A percentile compares a stretch with the other conserved stretches of the same genome.
Conservation (phyloP, 2,888 invertebrate genomes). For the Phyllotreta striolata region DNA sequence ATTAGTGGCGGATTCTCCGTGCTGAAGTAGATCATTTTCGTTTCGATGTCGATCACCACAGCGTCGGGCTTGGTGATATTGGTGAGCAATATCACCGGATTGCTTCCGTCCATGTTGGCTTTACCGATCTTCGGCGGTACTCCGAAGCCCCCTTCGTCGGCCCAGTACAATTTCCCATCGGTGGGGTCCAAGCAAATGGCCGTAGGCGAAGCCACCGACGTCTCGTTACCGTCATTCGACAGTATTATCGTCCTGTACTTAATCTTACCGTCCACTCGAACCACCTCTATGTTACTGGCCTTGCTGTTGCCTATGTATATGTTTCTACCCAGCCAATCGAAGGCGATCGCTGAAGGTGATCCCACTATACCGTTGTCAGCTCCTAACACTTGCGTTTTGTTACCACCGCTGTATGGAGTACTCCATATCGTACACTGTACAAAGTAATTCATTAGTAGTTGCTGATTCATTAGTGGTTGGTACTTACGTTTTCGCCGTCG, state of each 20-base stretch:
- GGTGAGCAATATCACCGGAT: constrained; percentile 76
- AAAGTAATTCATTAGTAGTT: constrained; percentile 21
- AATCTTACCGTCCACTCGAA: constrained; percentile 84
- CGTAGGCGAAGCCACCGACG: constrained; percentile 87
- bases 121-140: constrained; percentile 89
- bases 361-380: constrained; percentile 87
- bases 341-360: constrained; percentile 89
- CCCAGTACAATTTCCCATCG: constrained; percentile 96
- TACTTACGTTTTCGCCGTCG: constrained; percentile 71
- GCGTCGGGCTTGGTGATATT: constrained; percentile 80
- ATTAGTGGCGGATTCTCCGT: constrained; percentile 78
- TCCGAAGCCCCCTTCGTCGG: constrained; percentile 92
- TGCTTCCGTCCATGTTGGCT: constrained; percentile 93
- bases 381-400: constrained; percentile 83
- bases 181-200: constrained; percentile 89
- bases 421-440: constrained; percentile 85
- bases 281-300: constrained; percentile 90
- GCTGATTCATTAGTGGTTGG: constrained; percentile 1
- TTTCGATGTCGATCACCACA: constrained; percentile 83
- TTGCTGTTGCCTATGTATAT: constrained; percentile 89
- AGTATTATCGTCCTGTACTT: constrained; percentile 86
- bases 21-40: constrained; percentile 88
- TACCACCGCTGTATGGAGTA: constrained; percentile 86
- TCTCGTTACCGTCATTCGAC: constrained; percentile 86
- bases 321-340: constrained; percentile 97